Evolutionary conservation across 2,888 invertebrate species (phyloP).

Genomic region (Meliscaeva auricollis): DNA sequence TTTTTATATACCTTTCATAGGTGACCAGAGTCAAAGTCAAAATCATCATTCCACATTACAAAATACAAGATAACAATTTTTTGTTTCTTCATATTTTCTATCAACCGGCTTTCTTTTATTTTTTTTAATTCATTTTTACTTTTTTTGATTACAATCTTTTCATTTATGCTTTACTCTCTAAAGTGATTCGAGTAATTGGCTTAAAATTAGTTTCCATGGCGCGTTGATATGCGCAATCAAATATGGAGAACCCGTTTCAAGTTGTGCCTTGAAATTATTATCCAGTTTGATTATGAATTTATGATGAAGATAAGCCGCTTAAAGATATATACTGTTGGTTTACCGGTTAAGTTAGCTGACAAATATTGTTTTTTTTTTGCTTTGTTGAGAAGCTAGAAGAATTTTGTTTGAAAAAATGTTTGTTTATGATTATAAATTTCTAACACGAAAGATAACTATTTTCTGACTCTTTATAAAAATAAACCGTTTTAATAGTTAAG

Average conservation of each 20-base stretch:
- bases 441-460: too few relatives aligned
- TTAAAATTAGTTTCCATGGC: slow-evolving; percentile 33
- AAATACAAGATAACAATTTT: too few relatives aligned
- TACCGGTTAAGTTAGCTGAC: slow-evolving; percentile 12
- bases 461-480: too few relatives aligned
- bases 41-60: too few relatives aligned
- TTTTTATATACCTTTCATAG: too few relatives aligned
- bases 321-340: not conserved
- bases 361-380: not conserved
- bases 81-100: not conserved
- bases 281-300: slow-evolving; percentile 29
- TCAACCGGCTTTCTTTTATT: slow-evolving; percentile 14
- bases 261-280: slow-evolving; percentile 10
- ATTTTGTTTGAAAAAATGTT: not conserved
- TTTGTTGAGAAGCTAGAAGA: not conserved
- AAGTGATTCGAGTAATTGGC: slow-evolving; percentile 28
- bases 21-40: too few relatives aligned
- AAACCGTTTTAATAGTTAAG: too few relatives aligned
- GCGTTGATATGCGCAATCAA: slow-evolving; percentile 26
- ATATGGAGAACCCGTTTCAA: slow-evolving; percentile 22
- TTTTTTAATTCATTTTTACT: not conserved
- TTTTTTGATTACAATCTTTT: slow-evolving; percentile 24
- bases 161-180: slow-evolving; percentile 8
- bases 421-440: not conserved
- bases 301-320: slow-evolving; percentile 18